phyloP scores from a whole-genome alignment of 2,113 vertebrate genomes.

The Morone chrysops region DNA sequence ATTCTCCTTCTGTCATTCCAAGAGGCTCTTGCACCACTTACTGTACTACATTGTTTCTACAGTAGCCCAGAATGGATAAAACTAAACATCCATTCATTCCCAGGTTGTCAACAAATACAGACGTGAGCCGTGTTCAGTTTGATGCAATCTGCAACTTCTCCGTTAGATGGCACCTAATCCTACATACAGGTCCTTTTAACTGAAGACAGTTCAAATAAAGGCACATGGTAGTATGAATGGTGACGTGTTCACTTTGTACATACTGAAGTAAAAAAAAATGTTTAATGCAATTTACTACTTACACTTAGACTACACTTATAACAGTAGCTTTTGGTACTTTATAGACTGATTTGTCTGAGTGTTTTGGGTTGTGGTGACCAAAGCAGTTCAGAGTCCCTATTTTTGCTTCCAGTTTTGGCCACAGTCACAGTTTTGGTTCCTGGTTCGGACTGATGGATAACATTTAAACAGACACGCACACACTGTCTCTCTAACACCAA shows the following conservation, averaged over 20 bases:
- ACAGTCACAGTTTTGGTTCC: constrained; percentile 10
- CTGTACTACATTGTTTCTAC: too few relatives aligned
- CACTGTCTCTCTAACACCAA: not conserved
- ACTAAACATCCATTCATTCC: too few relatives aligned
- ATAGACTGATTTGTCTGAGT: not conserved
- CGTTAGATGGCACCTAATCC: too few relatives aligned
- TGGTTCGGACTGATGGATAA: not conserved
- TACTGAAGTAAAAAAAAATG: not conserved
- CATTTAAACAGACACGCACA: not conserved
- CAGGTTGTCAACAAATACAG: too few relatives aligned
- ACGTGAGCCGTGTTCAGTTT: too few relatives aligned
- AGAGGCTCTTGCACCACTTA: not conserved
- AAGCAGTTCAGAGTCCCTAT: not conserved
- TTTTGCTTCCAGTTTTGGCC: constrained; percentile 5
- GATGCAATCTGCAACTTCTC: too few relatives aligned
- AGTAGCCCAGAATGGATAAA: too few relatives aligned
- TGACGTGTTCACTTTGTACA: not conserved
- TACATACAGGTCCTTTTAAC: not conserved
- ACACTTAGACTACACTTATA: too few relatives aligned
- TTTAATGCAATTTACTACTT: not conserved
- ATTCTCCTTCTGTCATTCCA: not conserved
- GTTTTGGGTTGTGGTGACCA: not conserved
- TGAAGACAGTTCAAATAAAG: not conserved
- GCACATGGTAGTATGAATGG: not conserved
- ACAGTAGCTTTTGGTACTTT: not conserved